Evolutionary conservation across 2,888 invertebrate species (phyloP), one percentile per base, ranked within the genome.

Genomic region (Platycnemis pennipes): DNA sequence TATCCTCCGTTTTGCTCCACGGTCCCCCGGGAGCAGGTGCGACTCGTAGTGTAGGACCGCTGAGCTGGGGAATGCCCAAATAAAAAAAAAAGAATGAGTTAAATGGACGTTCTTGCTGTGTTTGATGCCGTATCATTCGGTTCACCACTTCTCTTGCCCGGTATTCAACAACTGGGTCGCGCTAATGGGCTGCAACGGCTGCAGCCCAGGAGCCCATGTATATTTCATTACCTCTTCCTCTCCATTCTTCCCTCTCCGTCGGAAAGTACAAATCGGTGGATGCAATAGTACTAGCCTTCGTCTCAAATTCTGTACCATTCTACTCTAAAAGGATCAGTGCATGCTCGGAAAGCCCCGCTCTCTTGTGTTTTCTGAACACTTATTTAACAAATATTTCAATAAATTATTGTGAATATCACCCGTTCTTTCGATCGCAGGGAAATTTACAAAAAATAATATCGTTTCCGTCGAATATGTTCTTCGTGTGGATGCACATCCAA

Each of bases 81-180:
- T 77, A 31, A 37, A 37, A 26, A 63, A 8, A 63, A 63, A 63
- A 63, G 7, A 63, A 63, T 1, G 19, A 63, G 63, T 26, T 22
- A 26, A 26, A 26, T 22, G 63, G n/a, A 31, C 77, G 26, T 77
- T 77, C 31, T 13, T 77, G 37, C 37, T 0, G 8, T 37, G 77
- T 37, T 31, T 37, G 37, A 13, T 77, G 16, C 37, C 11, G 31
- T 77, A 77, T 77, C 77, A 37, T 77, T 77, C 77, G 37, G 37
- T 77, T 77, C 16, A 77, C 77, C 77, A 77, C 69, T 77, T 77
- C n/a, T 77, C 77, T 16, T 77, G 77, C 37, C 77, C 77, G 31
- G 37, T 37, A 37, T 77, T 77, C 77, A 77, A 37, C 31, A 77
- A 77, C 37, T 77, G 77, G 77, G 16, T 77, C 77, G 77, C 37